phyloP scores from a whole-genome alignment of 2,888 invertebrate genomes.

The Rhagonycha fulva region DNA sequence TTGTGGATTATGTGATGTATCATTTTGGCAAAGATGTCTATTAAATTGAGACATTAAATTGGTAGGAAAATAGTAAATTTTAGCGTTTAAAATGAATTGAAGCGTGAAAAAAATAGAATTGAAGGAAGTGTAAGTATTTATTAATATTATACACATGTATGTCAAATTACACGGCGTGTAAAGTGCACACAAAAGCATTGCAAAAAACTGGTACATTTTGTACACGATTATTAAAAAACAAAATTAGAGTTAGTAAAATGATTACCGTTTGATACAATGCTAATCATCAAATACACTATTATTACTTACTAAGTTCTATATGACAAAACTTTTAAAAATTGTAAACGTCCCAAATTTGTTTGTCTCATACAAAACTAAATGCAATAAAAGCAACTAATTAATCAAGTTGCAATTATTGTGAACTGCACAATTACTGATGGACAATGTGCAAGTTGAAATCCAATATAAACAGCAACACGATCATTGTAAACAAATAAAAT shows the following conservation, averaged over 20 bases:
- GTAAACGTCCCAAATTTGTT: constrained; percentile 15
- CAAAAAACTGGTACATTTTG: constrained; percentile 43
- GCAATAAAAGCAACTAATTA: constrained; percentile 20
- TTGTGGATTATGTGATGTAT: neutral
- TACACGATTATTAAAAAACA: constrained; percentile 18
- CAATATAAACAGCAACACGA: neutral
- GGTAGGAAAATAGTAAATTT: neutral
- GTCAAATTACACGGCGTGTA: constrained; percentile 46
- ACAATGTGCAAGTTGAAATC: neutral
- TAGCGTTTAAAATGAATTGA: neutral
- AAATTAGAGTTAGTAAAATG: constrained; percentile 32
- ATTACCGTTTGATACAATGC: constrained; percentile 46
- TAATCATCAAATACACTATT: constrained; percentile 20
- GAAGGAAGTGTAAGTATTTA: constrained; percentile 26
- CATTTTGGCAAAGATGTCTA: neutral
- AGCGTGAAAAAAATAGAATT: neutral
- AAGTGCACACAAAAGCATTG: constrained; percentile 44
- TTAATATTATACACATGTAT: constrained; percentile 43
- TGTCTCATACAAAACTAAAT: constrained; percentile 33
- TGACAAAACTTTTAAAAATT: constrained; percentile 20
- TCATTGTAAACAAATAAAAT: constrained; percentile 4
- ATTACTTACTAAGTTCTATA: constrained; percentile 9
- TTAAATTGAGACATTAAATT: neutral
- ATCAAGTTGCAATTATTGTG: constrained; percentile 21
- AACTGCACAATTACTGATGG: neutral